Percentiles rank a stretch among this genome's conserved stretches.
Evolutionary conservation across 2,888 invertebrate genomes (phyloP).

Genomic region (Heliothis peltigera): DNA sequence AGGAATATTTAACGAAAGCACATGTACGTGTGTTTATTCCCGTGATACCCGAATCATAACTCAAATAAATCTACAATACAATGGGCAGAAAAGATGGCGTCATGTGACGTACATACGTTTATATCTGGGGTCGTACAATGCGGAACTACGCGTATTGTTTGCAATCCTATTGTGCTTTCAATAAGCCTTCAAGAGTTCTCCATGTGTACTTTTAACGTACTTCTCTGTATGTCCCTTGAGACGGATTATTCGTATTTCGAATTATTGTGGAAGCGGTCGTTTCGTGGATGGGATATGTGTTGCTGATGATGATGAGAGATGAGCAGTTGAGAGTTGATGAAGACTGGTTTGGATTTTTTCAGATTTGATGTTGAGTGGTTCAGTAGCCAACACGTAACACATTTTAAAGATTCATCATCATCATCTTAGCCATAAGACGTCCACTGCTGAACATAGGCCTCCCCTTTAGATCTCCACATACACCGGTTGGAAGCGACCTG

Average conservation of each 20-base stretch:
- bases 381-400: no score
- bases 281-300: neutral
- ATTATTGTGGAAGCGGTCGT: conserved; percentile 27
- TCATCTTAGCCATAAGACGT: no score
- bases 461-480: no score
- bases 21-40: conserved; percentile 21
- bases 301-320: no score
- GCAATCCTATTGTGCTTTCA: conserved; percentile 65
- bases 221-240: conserved; percentile 24
- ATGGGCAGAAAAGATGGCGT: conserved; percentile 52
- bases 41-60: conserved; percentile 37
- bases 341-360: no score
- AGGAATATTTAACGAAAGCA: neutral
- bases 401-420: no score
- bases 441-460: no score
- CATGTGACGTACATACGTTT: conserved; percentile 28
- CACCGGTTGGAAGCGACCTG: no score
- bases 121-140: conserved; percentile 54
- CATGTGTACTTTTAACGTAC: conserved; percentile 48
- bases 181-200: conserved; percentile 63
- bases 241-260: conserved; percentile 43
- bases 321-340: no score
- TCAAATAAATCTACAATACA: conserved; percentile 56
- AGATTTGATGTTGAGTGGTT: no score
- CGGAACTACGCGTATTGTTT: conserved; percentile 63